A percentile compares a stretch with the other conserved stretches of the same genome.
Evolutionary conservation across 2,113 vertebrate genomes (phyloP).

Genomic region (Heloderma charlesbogerti): DNA sequence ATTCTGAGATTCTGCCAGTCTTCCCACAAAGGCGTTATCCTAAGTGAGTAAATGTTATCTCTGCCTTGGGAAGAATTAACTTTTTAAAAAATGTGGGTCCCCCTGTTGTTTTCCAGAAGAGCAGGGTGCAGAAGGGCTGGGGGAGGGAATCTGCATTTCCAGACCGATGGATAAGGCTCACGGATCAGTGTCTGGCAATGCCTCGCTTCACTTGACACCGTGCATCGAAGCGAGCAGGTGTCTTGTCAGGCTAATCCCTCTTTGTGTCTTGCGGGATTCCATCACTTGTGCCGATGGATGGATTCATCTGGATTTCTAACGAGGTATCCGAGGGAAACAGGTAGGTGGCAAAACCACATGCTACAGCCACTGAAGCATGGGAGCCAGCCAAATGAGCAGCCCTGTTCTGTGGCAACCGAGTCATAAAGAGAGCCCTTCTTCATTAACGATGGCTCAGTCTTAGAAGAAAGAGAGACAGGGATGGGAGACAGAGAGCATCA

Average conservation of each 20-base stretch:
- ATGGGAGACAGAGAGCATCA: neutral
- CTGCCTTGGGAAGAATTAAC: slow-evolving; percentile 41
- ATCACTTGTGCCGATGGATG: slow-evolving; percentile 32
- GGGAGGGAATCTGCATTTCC: slow-evolving; percentile 12
- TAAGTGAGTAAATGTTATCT: slow-evolving; percentile 83
- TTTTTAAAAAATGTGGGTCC: neutral
- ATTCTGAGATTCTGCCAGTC: slow-evolving; percentile 90
- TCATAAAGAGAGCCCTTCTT: neutral
- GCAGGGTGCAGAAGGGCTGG: neutral
- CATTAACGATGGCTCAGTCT: neutral
- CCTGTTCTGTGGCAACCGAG: neutral
- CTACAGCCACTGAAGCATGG: neutral
- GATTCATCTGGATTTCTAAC: slow-evolving; percentile 51
- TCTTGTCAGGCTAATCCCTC: slow-evolving; percentile 57
- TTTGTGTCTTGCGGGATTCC: slow-evolving; percentile 48
- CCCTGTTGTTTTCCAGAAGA: neutral
- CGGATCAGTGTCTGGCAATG: slow-evolving; percentile 31
- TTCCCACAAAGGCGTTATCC: slow-evolving; percentile 91
- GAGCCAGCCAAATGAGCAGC: neutral
- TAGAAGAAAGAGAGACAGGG: neutral
- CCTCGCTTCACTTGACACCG: slow-evolving; percentile 42
- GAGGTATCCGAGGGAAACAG: slow-evolving; percentile 30
- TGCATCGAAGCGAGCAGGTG: slow-evolving; percentile 31
- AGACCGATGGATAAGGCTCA: neutral
- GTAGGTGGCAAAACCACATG: neutral